Base-by-base conservation (phyloP, 2,888 invertebrate genomes). In the Pemphredon lugubris region DNA sequence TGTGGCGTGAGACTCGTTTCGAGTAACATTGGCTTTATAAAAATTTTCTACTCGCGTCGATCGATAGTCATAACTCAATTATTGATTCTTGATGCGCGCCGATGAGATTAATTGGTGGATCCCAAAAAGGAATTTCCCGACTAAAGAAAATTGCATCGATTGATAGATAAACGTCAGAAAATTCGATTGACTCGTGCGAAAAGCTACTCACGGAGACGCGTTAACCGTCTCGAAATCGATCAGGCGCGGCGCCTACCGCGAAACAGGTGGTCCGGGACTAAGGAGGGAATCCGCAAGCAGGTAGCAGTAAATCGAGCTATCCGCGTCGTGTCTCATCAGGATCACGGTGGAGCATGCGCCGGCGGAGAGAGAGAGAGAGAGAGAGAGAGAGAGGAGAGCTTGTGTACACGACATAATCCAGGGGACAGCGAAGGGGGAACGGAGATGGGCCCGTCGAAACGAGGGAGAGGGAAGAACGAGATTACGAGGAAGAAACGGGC, bases 281-380 rank as follows among this genome's bases (percentile, higher is more conserved):
- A 55, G 48, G 16, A 40, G 53, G 42, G 40, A 23, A 45, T 50
- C 44, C 50, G 20, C 14, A 23, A 51, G 42, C 63, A 40, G 72
- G 69, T 72, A 64, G 59, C 63, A 50, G 63, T 69, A 64, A 64
- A 64, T 72, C 72, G 69, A 64, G 48, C 68, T 23, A 59, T 63
- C n/a, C 69, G 64, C 55, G 68, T 55, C 72, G 53, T 45, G 68
- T 63, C 72, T 63, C 68, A 54, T 72, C 68, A 59, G 54, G 34
- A 26, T 69, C 68, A 53, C 48, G 44, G 13, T 42, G 53, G 48
- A 50, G 63, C 63, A 63, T 44, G 61, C 67, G 16, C 48, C 54
- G 26, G 11, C 30, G 67, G 47, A n/a, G n/a, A n/a, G n/a, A n/a
- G n/a, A n/a, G n/a, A n/a, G n/a, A n/a, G n/a, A n/a, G n/a, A n/a